phyloP scores from a whole-genome alignment of 2,113 vertebrate species.

The Lycaon pictus region DNA sequence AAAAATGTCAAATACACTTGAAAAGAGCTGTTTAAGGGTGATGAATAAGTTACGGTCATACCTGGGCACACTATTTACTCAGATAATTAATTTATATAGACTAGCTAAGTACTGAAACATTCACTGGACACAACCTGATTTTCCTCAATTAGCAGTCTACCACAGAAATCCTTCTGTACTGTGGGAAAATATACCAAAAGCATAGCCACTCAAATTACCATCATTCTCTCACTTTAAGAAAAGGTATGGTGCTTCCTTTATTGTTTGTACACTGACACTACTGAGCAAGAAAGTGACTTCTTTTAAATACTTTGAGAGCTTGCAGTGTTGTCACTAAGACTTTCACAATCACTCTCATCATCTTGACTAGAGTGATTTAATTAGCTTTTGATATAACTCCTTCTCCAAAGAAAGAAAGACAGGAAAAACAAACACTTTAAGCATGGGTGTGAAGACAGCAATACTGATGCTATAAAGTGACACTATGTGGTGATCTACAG shows the following conservation, averaged over 20 bases:
- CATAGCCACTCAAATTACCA: neutral
- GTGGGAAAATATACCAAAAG: neutral
- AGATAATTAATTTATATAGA: neutral
- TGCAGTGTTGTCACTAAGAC: neutral
- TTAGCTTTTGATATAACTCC: neutral
- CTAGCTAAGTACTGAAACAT: neutral
- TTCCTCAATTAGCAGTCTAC: neutral
- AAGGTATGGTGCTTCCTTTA: neutral
- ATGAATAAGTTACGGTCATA: neutral
- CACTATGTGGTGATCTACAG: neutral
- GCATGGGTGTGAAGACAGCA: neutral
- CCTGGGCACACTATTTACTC: neutral
- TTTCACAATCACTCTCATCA: neutral
- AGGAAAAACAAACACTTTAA: neutral
- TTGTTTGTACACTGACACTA: accelerated
- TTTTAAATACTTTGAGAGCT: neutral
- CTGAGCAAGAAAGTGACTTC: neutral
- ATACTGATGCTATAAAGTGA: neutral
- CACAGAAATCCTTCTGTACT: neutral
- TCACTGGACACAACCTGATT: neutral
- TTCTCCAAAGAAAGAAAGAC: neutral
- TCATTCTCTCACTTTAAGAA: neutral
- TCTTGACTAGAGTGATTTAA: neutral
- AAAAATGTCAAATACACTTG: neutral
- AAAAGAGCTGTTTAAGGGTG: neutral